Evolutionary conservation across 2,888 invertebrate species (phyloP), one percentile per base, ranked within the genome.

Genomic region (Nemotelus pantherinus): DNA sequence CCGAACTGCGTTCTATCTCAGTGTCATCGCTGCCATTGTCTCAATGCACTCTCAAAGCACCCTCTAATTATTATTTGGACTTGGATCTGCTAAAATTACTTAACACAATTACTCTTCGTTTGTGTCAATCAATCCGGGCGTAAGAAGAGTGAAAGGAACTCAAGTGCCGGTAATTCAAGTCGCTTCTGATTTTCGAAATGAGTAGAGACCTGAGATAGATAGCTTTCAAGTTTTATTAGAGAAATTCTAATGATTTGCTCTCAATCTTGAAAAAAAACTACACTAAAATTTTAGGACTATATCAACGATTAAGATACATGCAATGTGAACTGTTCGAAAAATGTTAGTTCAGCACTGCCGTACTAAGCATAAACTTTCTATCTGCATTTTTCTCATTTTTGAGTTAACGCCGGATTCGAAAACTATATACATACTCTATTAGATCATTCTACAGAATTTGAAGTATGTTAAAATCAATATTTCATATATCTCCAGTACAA

Each of bases 61-160:
- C 47, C 74, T 63, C 74, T 74, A 74, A 74, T 74, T 63, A 74
- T 63, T 50, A 41, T 55, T 70, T 55, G 70, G 47, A 70, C 43
- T 39, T 63, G 48, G 74, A 74, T 60, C 60, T 48, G 3, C 41
- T 70, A 55, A 39, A 74, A 63, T 63, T 63, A 50, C 60, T 74
- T 63, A 60, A 74, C 74, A 63, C 74, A 74, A 74, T 74, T 74
- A 74, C 63, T 74, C 74, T 74, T 74, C 74, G 63, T 74, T 74
- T 74, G 74, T 74, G 74, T 74, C 74, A 74, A 74, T 74, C 74
- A 74, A 74, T 47, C 47, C 60, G 50, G 63, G 63, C 63, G 63
- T 10, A 48, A 74, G 63, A 74, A 60, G 60, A 3, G 60, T 47
- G 60, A 7, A 74, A 74, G 74, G 60, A 48, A 25, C 41, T 60